These are phyloP conservation scores for Lytechinus pictus DNA, from an alignment of 35 echinoderm and acorn worm genomes.

Conservation along the genomic window DNA sequence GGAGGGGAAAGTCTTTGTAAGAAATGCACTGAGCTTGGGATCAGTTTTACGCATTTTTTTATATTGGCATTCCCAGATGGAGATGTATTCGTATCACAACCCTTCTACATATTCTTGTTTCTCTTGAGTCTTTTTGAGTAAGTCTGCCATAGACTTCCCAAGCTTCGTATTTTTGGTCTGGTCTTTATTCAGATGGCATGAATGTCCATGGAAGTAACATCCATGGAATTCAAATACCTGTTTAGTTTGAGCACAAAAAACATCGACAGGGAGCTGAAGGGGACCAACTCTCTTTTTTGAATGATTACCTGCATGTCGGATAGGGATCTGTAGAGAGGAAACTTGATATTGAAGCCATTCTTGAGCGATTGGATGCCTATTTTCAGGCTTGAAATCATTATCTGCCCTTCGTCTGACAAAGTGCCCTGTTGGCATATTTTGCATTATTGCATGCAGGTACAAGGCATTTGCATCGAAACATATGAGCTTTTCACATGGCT, in stretches of 20 bases:
- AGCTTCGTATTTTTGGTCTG: neutral
- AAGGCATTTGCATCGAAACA: constrained; percentile 76
- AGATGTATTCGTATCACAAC: neutral
- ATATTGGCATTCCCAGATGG: constrained; percentile 56
- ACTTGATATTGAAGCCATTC: constrained; percentile 66
- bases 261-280: neutral
- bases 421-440: constrained; percentile 64
- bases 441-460: constrained; percentile 57
- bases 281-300: constrained; percentile 26
- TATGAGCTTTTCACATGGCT: constrained; percentile 51
- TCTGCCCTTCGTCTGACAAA: constrained; percentile 37
- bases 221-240: constrained; percentile 53
- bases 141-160: constrained; percentile 22
- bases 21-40: neutral
- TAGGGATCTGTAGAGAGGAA: neutral
- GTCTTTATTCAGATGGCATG: constrained; percentile 25
- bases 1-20: neutral
- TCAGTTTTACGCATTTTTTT: neutral
- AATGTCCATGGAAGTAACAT: constrained; percentile 55
- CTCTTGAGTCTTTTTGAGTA: too few species aligned
- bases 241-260: constrained; percentile 8
- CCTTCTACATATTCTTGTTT: constrained; percentile 21
- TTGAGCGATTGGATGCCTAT: constrained; percentile 28
- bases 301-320: constrained; percentile 31
- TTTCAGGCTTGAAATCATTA: constrained; percentile 40